A percentile compares a stretch with the other conserved stretches of the same genome.
Evolutionary conservation across 2,797 vertebrate species (phyloP).

Genomic region (Lepilemur septentrionalis): DNA sequence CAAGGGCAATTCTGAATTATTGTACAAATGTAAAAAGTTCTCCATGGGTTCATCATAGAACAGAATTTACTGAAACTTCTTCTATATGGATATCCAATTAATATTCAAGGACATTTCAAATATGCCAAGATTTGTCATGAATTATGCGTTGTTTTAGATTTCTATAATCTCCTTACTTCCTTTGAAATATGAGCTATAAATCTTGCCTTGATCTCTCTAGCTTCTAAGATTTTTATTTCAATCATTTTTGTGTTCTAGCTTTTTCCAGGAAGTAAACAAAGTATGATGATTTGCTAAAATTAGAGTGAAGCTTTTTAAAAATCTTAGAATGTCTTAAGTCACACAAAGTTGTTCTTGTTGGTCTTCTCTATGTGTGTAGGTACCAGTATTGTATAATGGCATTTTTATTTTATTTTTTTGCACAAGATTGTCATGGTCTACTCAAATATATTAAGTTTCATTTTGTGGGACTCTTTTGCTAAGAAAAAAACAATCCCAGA

Average conservation of each 20-base stretch:
- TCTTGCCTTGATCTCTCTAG: slow-evolving; percentile 65
- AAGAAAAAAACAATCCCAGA: not conserved
- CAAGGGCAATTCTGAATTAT: slow-evolving; percentile 42
- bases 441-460: slow-evolving; percentile 4
- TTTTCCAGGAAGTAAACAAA: not conserved
- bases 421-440: not conserved
- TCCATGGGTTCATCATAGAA: slow-evolving; percentile 63
- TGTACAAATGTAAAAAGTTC: slow-evolving; percentile 73
- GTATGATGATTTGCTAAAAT: slow-evolving; percentile 48
- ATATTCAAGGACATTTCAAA: slow-evolving; percentile 81
- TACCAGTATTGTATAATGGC: not conserved
- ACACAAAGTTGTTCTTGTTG: slow-evolving; percentile 13
- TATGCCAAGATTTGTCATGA: slow-evolving; percentile 79
- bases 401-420: slow-evolving; percentile 43
- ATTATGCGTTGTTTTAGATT: slow-evolving; percentile 82
- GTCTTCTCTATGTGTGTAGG: slow-evolving; percentile 16
- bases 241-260: slow-evolving; percentile 59
- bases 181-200: slow-evolving; percentile 78
- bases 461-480: not conserved
- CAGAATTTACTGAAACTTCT: slow-evolving; percentile 74
- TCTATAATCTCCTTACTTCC: slow-evolving; percentile 78
- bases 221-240: slow-evolving; percentile 76
- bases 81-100: slow-evolving; percentile 76
- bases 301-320: slow-evolving; percentile 37
- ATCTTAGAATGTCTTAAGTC: slow-evolving; percentile 15